Percentiles rank a stretch among this genome's conserved stretches.
These are phyloP conservation scores for Portevinia maculata DNA, from an alignment of 2,888 invertebrate genomes.

Conservation along the genomic window DNA sequence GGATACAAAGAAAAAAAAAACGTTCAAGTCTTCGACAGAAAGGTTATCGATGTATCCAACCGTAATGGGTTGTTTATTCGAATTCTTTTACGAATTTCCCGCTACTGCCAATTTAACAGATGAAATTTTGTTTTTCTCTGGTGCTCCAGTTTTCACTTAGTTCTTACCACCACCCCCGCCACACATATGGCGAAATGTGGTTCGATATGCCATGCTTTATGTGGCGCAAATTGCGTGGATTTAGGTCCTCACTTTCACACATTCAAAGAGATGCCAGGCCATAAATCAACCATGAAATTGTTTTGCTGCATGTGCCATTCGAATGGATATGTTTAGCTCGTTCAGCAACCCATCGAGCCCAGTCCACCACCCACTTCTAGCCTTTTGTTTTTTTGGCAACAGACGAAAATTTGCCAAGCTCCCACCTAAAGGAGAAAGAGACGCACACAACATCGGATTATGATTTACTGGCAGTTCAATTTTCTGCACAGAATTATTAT, in stretches of 20 bases:
- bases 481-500: conserved; percentile 68
- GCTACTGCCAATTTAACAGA: conserved; percentile 50
- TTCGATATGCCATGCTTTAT: conserved; percentile 57
- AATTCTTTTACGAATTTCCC: conserved; percentile 33
- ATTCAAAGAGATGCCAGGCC: conserved; percentile 54
- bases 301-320: conserved; percentile 73
- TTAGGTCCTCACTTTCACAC: conserved; percentile 70
- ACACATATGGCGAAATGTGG: conserved; percentile 37
- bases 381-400: conserved; percentile 52
- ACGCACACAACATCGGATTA: conserved; percentile 52
- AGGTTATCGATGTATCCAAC: conserved; percentile 62
- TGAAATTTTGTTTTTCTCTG: conserved; percentile 41
- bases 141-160: conserved; percentile 31
- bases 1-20: conserved; percentile 15
- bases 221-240: conserved; percentile 65
- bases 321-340: conserved; percentile 58
- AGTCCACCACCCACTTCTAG: conserved; percentile 1
- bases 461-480: conserved; percentile 74
- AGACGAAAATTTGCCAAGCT: conserved; percentile 61
- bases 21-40: conserved; percentile 32
- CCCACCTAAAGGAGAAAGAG: not conserved
- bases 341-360: not conserved
- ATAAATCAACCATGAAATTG: conserved; percentile 74
- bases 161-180: not conserved
- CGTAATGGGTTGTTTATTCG: conserved; percentile 62